A percentile compares a stretch with the other conserved stretches of the same genome.
These are phyloP conservation scores for Eclectus roratus DNA, from an alignment of 2,113 vertebrate genomes.

Conservation along the genomic window DNA sequence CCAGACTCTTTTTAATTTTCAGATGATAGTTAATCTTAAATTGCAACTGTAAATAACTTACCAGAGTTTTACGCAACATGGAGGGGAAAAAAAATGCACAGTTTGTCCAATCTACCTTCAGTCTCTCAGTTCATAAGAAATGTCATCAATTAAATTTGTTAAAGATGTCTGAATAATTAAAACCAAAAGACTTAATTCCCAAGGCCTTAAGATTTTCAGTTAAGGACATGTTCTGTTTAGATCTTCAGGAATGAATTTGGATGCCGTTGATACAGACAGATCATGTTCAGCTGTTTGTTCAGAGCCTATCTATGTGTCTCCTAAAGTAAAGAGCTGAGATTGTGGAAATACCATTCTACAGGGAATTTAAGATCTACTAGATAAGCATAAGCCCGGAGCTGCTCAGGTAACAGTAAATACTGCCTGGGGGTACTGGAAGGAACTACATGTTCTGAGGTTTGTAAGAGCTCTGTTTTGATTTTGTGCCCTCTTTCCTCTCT, in stretches of 20 bases:
- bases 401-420: background rate
- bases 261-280: background rate
- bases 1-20: background rate
- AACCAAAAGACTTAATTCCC: background rate
- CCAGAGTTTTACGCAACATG: background rate
- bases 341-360: background rate
- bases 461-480: background rate
- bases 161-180: slow-evolving; percentile 4
- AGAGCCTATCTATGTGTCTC: background rate
- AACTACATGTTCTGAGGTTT: background rate
- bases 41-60: background rate
- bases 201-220: background rate
- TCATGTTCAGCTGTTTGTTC: background rate
- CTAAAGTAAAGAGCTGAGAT: background rate
- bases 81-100: background rate
- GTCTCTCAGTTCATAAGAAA: background rate
- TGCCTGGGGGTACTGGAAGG: background rate
- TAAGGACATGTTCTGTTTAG: background rate
- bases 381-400: background rate
- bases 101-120: background rate
- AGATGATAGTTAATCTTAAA: background rate
- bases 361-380: background rate
- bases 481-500: background rate
- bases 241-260: background rate
- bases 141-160: background rate